These are phyloP conservation scores for Epinephelus fuscoguttatus DNA, from an alignment of 2,113 vertebrate genomes.

Conservation along the genomic window DNA sequence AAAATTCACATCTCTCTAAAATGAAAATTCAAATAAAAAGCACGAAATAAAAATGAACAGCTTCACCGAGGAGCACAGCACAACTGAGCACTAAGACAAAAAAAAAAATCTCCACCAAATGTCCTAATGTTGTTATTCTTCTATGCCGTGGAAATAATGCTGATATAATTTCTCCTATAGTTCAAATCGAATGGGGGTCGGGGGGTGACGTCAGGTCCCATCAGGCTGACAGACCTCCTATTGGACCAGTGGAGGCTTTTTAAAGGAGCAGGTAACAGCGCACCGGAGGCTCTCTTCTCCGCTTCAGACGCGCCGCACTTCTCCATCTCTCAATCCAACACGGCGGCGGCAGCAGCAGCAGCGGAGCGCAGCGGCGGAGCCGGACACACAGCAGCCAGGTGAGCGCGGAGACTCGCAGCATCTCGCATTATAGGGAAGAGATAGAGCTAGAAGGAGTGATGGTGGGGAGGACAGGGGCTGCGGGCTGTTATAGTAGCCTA, in stretches of 20 bases:
- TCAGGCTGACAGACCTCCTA: conserved; percentile 72
- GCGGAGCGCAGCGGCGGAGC: conserved; percentile 6
- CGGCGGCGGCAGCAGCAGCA: not conserved
- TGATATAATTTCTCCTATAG: conserved; percentile 55
- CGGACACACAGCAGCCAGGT: conserved; percentile 47
- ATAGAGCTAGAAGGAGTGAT: not conserved
- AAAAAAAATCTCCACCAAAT: not conserved
- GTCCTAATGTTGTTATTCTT: not conserved
- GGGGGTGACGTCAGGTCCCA: conserved; percentile 77
- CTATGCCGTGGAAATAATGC: conserved; percentile 44
- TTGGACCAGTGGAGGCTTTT: conserved; percentile 78
- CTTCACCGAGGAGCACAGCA: not conserved
- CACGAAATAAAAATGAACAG: not conserved
- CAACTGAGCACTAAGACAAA: not conserved
- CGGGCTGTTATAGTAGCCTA: not conserved
- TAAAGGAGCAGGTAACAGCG: conserved; percentile 73
- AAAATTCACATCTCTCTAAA: not conserved
- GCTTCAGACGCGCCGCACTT: conserved; percentile 4
- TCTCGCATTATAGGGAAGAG: not conserved
- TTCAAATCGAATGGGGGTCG: conserved; percentile 35
- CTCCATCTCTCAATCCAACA: conserved; percentile 10
- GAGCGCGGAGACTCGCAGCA: conserved; percentile 29
- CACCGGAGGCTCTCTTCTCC: conserved; percentile 42
- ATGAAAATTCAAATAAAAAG: conserved; percentile 1
- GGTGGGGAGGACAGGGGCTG: no score